Evolutionary conservation across 2,797 vertebrate species (phyloP), one percentile per base, ranked within the genome.

Genomic region (Bradypus variegatus): DNA sequence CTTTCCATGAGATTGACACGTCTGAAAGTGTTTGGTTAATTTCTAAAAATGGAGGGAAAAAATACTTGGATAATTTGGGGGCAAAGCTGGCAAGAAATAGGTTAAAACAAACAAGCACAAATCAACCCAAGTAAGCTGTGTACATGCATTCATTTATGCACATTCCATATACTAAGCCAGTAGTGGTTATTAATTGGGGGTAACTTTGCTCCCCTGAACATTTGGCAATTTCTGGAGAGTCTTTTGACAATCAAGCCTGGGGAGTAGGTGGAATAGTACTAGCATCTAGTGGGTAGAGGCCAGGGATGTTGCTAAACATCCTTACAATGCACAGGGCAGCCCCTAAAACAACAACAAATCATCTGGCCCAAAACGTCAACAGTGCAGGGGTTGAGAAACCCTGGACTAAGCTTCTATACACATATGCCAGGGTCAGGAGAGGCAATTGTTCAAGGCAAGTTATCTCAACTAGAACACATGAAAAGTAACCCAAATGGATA

Each of bases 391-490:
- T 1, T 15, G 80, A 48, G 19, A 65, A 38, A n/a, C n/a, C n/a
- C n/a, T n/a, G n/a, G n/a, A n/a, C n/a, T n/a, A n/a, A 50, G 80
- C 50, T 64, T 16, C 50, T 10, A 6, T 0, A 50, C 0, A 29
- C 29, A 27, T 0, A 3, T 0, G 7, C 41, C 33, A 23, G 0
- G 16, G 41, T 65, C 62, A 50, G 45, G 27, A 53, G 73, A 60
- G 53, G 70, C 23, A 45, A 25, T 15, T 48, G n/a, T 83, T 48
- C 9, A 4, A 73, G 75, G 19, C 33, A 80, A 55, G 70, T 1
- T 31, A 53, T 29, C 41, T 73, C 72, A 9, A 38, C 72, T 0
- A 83, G 62, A 58, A 58, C 2, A 41, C 33, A 75, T n/a, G 84
- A 31, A 79, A 69, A 67, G 23, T 27, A 72, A 87, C 33, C 16